Percentiles rank a stretch among this genome's conserved stretches.
These are phyloP conservation scores for Sclerurus mexicanus DNA, from an alignment of 2,113 vertebrate genomes.

Conservation along the genomic window DNA sequence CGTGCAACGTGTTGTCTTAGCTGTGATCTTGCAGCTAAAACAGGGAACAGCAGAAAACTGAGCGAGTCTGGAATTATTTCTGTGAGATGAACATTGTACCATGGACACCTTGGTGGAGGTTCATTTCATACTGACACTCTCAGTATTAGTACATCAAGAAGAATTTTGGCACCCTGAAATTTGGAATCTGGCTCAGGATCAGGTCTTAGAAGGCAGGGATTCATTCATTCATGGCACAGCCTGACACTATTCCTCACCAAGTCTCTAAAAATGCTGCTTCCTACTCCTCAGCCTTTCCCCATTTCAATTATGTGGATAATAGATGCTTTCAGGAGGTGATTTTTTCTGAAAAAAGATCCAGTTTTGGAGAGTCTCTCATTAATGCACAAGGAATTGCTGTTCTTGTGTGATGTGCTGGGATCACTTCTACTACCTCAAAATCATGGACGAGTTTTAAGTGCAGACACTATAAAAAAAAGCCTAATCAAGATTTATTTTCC, in stretches of 20 bases:
- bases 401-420: neutral
- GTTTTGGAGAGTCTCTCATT: neutral
- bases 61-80: neutral
- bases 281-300: neutral
- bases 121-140: neutral
- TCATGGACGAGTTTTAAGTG: neutral
- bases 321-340: neutral
- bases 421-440: neutral
- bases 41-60: neutral
- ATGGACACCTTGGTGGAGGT: neutral
- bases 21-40: neutral
- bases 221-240: rapidly evolving
- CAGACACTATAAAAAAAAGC: neutral
- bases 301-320: neutral
- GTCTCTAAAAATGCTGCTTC: neutral
- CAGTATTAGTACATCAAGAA: neutral
- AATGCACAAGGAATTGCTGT: neutral
- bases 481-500: neutral
- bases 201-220: neutral
- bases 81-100: neutral
- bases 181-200: neutral
- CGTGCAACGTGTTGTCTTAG: neutral
- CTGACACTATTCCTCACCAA: neutral
- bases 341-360: neutral
- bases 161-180: neutral